A percentile compares a stretch with the other conserved stretches of the same genome.
Conservation (phyloP, 2,113 vertebrate species). For the Chauna torquata region DNA sequence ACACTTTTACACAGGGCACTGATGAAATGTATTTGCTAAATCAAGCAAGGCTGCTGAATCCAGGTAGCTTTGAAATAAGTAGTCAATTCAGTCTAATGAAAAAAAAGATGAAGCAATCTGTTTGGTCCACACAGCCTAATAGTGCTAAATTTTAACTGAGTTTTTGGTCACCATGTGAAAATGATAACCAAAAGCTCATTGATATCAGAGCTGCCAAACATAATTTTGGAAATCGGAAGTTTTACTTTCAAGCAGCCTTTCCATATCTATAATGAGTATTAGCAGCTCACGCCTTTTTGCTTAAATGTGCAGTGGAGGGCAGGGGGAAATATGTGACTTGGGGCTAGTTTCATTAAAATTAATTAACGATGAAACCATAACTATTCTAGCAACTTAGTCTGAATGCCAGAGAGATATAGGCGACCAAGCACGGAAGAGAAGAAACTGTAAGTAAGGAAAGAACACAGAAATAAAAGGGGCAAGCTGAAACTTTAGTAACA, state of each 20-base stretch:
- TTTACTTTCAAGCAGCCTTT: not conserved
- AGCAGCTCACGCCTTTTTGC: not conserved
- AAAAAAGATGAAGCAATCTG: not conserved
- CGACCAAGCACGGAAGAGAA: not conserved
- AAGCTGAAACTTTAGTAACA: not conserved
- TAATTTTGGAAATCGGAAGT: not conserved
- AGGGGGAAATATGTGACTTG: not conserved
- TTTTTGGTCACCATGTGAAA: not conserved
- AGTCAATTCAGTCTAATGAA: not conserved
- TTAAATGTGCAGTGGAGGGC: not conserved
- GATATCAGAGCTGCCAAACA: not conserved
- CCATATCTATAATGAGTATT: not conserved
- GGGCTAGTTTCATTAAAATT: not conserved
- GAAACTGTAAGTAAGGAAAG: not conserved
- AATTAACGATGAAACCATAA: not conserved
- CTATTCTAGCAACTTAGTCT: not conserved
- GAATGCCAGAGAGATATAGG: not conserved
- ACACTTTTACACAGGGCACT: not conserved
- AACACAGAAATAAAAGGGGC: not conserved
- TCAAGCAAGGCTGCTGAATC: not conserved
- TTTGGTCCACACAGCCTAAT: not conserved
- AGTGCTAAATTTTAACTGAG: not conserved
- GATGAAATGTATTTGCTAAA: not conserved
- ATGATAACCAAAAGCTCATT: not conserved
- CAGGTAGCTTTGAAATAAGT: not conserved